Conservation (phyloP, 2,888 invertebrate genomes). For the Synergus japonicus region DNA sequence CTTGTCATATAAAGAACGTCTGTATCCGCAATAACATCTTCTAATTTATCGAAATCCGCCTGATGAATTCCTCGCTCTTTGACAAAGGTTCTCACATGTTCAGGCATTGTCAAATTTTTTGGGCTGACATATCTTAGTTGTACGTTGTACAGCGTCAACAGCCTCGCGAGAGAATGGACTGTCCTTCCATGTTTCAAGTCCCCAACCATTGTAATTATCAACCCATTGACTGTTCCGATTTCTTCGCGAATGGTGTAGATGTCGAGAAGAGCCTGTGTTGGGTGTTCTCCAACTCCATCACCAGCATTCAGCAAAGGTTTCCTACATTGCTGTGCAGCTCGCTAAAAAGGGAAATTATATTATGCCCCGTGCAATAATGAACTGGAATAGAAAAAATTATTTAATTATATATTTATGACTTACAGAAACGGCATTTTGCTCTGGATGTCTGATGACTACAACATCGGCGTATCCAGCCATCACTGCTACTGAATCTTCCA, state of each 20-base stretch:
- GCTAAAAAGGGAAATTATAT: slow-evolving; percentile 78
- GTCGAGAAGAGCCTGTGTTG: slow-evolving; percentile 97
- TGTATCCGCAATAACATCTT: slow-evolving; percentile 93
- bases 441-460: slow-evolving; percentile 95
- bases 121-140: slow-evolving; percentile 96
- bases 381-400: neutral
- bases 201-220: slow-evolving; percentile 98
- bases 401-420: slow-evolving; percentile 72
- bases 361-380: neutral
- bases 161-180: slow-evolving; percentile 96
- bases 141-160: slow-evolving; percentile 96
- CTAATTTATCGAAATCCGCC: slow-evolving; percentile 85
- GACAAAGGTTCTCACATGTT: slow-evolving; percentile 89
- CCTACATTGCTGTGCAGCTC: slow-evolving; percentile 88
- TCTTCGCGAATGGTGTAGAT: slow-evolving; percentile 99
- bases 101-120: slow-evolving; percentile 92
- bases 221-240: slow-evolving; percentile 98
- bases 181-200: slow-evolving; percentile 98
- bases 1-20: slow-evolving; percentile 99
- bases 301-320: slow-evolving; percentile 99
- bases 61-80: slow-evolving; percentile 88
- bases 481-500: slow-evolving; percentile 88
- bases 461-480: slow-evolving; percentile 97
- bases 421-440: slow-evolving; percentile 93
- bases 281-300: slow-evolving; percentile 98